Evolutionary conservation across 2,113 vertebrate genomes (phyloP), one percentile per base, ranked within the genome.

Genomic region (Formicarius rufipectus): DNA sequence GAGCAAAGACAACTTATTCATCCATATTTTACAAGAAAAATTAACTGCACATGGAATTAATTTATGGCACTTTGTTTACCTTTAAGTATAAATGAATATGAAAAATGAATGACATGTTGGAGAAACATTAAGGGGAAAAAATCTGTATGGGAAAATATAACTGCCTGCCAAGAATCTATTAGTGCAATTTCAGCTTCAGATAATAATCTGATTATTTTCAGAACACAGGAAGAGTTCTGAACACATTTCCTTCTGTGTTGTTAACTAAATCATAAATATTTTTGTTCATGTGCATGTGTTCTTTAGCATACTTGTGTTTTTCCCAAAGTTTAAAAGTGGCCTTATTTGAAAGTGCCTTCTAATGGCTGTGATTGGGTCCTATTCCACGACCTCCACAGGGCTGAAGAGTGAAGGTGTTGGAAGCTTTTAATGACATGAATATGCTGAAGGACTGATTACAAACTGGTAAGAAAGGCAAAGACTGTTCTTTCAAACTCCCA

Each of bases 21-120:
- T 93, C 59, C 40, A 33, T 74, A 71, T 84, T 94, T 84, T 90
- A 60, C 55, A 63, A 89, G 67, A 58, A 93, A 90, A 89, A 68
- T 78, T 93, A 84, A 44, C 59, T 75, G 52, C n/a, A 75, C 67
- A 7, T 42, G 22, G 49, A 80, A 93, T 83, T 94, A 87, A 96
- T 96, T 92, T 94, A 89, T 90, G 62, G 55, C 22, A 69, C n/a
- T 81, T 71, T 95, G 67, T 91, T 96, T 96, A 79, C 30, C 75
- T 49, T 59, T 69, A 91, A 49, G 33, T 77, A 75, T 87, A 86
- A 94, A 87, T 77, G 7, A 96, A 76, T 82, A 73, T 55, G 44
- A 89, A 95, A 91, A 96, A 62, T 86, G 55, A 93, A 28, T 89
- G 72, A 55, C 59, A 69, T 71, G 50, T 91, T 91, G 71, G 49